phyloP scores from a whole-genome alignment of 2,113 vertebrate genomes.

The Mustelus asterias region DNA sequence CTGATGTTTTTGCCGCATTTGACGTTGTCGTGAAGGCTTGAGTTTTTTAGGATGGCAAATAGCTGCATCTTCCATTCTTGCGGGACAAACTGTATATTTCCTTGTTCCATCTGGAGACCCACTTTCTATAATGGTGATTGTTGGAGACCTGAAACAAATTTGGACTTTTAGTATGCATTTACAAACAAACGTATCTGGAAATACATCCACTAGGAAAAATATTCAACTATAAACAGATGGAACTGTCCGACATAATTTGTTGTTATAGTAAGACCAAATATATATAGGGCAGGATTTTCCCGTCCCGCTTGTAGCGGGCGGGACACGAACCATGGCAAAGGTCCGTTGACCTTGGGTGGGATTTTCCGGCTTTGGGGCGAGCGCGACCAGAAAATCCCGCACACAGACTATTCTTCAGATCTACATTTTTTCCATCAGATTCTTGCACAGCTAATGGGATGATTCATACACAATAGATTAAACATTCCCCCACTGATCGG shows the following conservation, averaged over 20 bases:
- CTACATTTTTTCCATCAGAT: not conserved
- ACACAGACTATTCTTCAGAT: not conserved
- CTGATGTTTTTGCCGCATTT: not conserved
- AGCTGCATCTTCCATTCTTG: not conserved
- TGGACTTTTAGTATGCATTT: not conserved
- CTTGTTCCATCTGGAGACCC: not conserved
- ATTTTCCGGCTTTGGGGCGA: too few relatives aligned
- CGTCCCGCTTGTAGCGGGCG: too few relatives aligned
- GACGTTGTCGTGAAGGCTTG: not conserved
- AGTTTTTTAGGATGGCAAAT: not conserved
- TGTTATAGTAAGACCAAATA: too few relatives aligned
- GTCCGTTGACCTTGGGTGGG: too few relatives aligned
- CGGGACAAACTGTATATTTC: not conserved
- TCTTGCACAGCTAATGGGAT: not conserved
- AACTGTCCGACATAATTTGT: not conserved
- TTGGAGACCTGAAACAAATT: conserved; percentile 28
- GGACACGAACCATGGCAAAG: too few relatives aligned
- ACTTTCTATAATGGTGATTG: conserved; percentile 34
- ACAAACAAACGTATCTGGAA: not conserved
- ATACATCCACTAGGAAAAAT: not conserved
- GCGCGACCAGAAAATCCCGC: too few relatives aligned
- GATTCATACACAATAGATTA: not conserved
- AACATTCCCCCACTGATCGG: too few relatives aligned
- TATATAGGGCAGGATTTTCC: too few relatives aligned
- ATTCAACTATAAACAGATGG: not conserved